phyloP scores from a whole-genome alignment of 2,888 invertebrate genomes.

The Dryococelus australis region DNA sequence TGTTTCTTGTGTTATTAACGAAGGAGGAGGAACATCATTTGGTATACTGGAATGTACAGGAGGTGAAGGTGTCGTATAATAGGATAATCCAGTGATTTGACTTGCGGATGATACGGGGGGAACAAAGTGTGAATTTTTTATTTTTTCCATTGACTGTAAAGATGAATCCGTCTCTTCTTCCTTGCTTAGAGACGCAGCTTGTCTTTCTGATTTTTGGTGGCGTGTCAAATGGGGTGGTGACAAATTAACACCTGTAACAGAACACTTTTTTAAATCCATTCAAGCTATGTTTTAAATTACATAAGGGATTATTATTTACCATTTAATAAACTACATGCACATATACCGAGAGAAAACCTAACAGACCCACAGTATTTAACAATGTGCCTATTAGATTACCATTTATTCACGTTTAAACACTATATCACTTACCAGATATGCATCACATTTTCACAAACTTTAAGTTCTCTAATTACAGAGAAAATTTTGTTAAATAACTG shows the following conservation, averaged over 20 bases:
- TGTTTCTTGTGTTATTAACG: slow-evolving; percentile 34
- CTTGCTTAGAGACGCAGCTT: background rate
- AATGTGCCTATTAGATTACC: too few species aligned
- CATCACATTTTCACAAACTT: too few species aligned
- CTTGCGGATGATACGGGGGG: slow-evolving; percentile 39
- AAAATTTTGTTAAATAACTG: too few species aligned
- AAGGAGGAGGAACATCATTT: slow-evolving; percentile 20
- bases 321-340: too few species aligned
- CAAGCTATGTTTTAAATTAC: too few species aligned
- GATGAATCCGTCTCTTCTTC: slow-evolving; percentile 17
- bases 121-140: slow-evolving; percentile 54
- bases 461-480: too few species aligned
- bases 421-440: too few species aligned
- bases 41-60: slow-evolving; percentile 53
- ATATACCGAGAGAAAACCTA: too few species aligned
- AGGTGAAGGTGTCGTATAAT: slow-evolving; percentile 60
- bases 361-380: too few species aligned
- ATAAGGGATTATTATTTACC: too few species aligned
- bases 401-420: too few species aligned
- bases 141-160: slow-evolving; percentile 46
- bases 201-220: slow-evolving; percentile 32
- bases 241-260: slow-evolving; percentile 29
- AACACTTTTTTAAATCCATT: too few species aligned
- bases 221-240: slow-evolving; percentile 37
- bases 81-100: slow-evolving; percentile 55